Percentiles rank a stretch among this genome's conserved stretches.
Evolutionary conservation across 2,888 invertebrate genomes (phyloP).

Genomic region (Druceiella hillmani): DNA sequence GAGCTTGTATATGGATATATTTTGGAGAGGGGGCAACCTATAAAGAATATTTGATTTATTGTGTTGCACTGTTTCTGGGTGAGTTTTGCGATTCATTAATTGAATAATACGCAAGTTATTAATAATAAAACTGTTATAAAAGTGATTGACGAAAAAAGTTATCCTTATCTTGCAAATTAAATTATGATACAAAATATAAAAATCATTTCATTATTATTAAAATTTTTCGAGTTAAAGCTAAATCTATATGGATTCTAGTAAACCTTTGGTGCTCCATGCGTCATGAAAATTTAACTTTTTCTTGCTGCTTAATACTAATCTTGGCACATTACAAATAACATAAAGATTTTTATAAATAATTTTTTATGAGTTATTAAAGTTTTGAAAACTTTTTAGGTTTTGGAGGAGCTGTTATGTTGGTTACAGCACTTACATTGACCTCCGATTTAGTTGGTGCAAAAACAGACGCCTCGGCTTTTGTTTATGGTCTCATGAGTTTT

Average conservation of each 20-base stretch:
- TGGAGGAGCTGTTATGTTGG: conserved; percentile 77
- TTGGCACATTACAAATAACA: too few species aligned
- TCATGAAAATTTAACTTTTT: too few species aligned
- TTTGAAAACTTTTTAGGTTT: conserved; percentile 49
- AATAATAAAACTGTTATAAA: too few species aligned
- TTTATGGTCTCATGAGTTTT: conserved; percentile 92
- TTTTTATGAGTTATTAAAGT: conserved; percentile 6
- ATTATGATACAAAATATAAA: background rate
- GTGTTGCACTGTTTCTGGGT: conserved; percentile 69
- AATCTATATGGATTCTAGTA: too few species aligned
- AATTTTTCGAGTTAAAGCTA: too few species aligned
- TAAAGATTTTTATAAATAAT: too few species aligned
- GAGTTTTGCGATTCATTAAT: conserved; percentile 27
- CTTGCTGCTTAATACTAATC: too few species aligned
- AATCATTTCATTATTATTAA: too few species aligned
- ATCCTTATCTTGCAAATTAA: too few species aligned
- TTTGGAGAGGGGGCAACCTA: conserved; percentile 51
- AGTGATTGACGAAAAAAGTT: too few species aligned
- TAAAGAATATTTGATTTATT: conserved; percentile 59
- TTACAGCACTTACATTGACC: conserved; percentile 81
- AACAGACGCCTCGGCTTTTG: conserved; percentile 83
- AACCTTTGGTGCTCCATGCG: too few species aligned
- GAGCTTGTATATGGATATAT: conserved; percentile 67
- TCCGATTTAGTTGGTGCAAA: conserved; percentile 82
- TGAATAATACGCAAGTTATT: too few species aligned